phyloP scores from a whole-genome alignment of 2,113 vertebrate species.

The Bubalus kerabau region DNA sequence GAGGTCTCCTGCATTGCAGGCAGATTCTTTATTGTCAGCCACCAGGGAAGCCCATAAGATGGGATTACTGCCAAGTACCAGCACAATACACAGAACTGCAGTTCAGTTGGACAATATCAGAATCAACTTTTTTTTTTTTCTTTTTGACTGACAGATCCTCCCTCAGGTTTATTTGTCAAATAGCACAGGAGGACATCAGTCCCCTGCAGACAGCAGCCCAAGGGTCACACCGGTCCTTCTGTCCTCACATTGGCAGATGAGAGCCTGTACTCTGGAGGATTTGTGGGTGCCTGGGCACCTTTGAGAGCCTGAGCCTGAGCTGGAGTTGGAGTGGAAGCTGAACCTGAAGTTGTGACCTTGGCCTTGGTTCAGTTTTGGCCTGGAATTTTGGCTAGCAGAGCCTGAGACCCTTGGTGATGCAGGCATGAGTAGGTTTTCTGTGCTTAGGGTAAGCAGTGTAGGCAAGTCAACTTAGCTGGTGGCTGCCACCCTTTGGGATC shows the following conservation, averaged over 20 bases:
- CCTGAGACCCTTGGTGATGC: not conserved
- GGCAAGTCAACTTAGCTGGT: not conserved
- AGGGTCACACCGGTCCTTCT: not conserved
- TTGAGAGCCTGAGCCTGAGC: not conserved
- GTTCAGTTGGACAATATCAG: not conserved
- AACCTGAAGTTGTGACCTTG: not conserved
- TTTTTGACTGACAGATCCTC: not conserved
- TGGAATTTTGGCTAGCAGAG: not conserved
- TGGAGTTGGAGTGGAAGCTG: not conserved
- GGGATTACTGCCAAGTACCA: not conserved
- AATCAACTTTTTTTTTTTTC: not conserved
- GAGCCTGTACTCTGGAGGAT: not conserved
- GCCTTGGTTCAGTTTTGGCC: not conserved
- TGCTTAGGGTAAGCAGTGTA: not conserved
- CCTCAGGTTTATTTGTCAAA: not conserved
- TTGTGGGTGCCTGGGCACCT: not conserved
- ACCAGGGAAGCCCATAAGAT: not conserved
- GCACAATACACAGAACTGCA: not conserved
- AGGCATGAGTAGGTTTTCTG: not conserved
- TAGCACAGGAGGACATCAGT: not conserved
- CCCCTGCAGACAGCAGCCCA: not conserved
- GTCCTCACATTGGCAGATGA: not conserved
- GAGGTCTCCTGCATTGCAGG: not conserved
- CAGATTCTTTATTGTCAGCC: not conserved
- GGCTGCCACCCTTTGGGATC: not conserved